A percentile compares a stretch with the other conserved stretches of the same genome.
Conservation (phyloP, 1,140 invertebrate genomes). For the Anagrus nilaparvatae region DNA sequence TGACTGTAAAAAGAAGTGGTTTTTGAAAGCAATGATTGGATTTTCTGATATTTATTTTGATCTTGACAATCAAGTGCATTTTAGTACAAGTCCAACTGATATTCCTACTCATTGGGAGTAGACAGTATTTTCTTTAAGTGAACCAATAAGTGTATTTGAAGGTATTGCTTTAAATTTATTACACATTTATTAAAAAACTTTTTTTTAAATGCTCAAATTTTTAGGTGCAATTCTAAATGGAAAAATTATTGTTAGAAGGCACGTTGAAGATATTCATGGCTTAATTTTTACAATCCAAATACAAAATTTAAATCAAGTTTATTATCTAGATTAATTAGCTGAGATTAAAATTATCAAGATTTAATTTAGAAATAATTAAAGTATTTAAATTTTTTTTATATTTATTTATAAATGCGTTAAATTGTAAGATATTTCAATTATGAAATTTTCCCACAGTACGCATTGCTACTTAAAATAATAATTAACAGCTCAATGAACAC, state of each 20-base stretch:
- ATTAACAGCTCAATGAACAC: no score
- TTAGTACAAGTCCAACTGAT: slow-evolving; percentile 66
- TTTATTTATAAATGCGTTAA: no score
- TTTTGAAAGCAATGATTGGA: slow-evolving; percentile 79
- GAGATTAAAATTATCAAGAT: slow-evolving; percentile 13
- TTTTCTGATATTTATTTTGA: slow-evolving; percentile 91
- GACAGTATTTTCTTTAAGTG: slow-evolving; percentile 82
- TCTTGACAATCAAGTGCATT: slow-evolving; percentile 51
- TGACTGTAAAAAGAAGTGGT: slow-evolving; percentile 61
- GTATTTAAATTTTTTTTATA: background rate
- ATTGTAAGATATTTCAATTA: background rate
- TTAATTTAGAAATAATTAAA: background rate
- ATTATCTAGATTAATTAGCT: slow-evolving; percentile 32
- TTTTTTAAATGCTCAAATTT: no score
- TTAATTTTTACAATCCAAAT: slow-evolving; percentile 45
- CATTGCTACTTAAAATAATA: no score
- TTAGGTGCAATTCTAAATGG: slow-evolving; percentile 53
- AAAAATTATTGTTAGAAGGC: slow-evolving; percentile 51
- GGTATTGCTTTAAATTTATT: slow-evolving; percentile 40
- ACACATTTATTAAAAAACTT: slow-evolving; percentile 1
- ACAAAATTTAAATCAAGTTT: slow-evolving; percentile 33
- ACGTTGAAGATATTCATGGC: slow-evolving; percentile 48
- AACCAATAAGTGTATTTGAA: slow-evolving; percentile 59
- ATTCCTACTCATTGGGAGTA: slow-evolving; percentile 94
- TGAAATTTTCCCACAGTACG: background rate